phyloP scores from a whole-genome alignment of 2,888 invertebrate genomes.

The Philereme vetulata region DNA sequence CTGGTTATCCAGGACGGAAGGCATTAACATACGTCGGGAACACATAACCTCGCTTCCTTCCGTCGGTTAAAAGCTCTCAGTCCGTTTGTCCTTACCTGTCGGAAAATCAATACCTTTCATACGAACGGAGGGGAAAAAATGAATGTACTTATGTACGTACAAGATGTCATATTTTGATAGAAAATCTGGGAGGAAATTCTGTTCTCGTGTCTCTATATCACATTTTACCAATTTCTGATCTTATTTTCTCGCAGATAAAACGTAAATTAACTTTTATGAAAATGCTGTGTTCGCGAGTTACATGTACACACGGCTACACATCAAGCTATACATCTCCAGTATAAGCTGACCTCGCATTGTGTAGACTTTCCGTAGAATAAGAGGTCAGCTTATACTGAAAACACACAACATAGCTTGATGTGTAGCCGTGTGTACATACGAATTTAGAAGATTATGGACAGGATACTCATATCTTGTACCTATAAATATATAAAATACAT shows the following conservation, averaged over 20 bases:
- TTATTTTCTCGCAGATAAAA: background rate
- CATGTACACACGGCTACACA: too few relatives aligned
- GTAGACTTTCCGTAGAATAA: too few relatives aligned
- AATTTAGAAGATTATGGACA: too few relatives aligned
- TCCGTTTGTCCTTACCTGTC: constrained; percentile 22
- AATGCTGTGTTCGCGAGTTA: background rate
- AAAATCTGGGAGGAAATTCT: background rate
- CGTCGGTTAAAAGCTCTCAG: constrained; percentile 29
- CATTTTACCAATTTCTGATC: background rate
- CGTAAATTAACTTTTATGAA: background rate
- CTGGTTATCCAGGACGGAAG: constrained; percentile 16
- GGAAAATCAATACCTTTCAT: constrained; percentile 28
- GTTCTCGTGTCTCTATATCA: background rate
- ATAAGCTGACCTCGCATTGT: too few relatives aligned
- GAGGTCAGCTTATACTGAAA: too few relatives aligned
- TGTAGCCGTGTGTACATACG: too few relatives aligned
- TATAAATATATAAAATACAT: too few relatives aligned
- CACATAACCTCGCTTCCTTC: constrained; percentile 31
- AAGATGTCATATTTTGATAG: background rate
- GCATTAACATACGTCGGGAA: constrained; percentile 19
- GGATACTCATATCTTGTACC: too few relatives aligned
- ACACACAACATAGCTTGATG: too few relatives aligned
- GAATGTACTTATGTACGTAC: background rate
- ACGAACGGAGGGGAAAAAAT: constrained; percentile 21
- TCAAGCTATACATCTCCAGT: too few relatives aligned